A percentile compares a stretch with the other conserved stretches of the same genome.
These are phyloP conservation scores for Plectus sambesii DNA, from an alignment of 1,140 invertebrate genomes.

Conservation along the genomic window DNA sequence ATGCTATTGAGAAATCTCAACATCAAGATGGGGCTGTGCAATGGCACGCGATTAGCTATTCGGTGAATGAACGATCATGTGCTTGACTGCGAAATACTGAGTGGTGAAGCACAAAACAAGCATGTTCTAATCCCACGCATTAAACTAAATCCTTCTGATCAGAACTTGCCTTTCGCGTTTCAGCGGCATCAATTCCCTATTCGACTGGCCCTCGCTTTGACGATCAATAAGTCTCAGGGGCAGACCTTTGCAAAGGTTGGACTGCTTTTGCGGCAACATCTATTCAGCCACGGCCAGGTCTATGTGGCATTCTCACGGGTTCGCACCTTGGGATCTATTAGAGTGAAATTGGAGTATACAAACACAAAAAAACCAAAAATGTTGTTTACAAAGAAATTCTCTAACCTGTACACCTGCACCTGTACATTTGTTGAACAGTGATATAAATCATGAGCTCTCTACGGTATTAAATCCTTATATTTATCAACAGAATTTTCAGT, in stretches of 20 bases:
- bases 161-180: neutral
- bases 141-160: constrained; percentile 1
- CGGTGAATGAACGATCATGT: neutral
- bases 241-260: constrained; percentile 33
- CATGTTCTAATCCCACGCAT: neutral
- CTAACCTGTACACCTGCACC: too few relatives aligned
- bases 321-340: neutral
- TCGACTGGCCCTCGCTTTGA: constrained; percentile 30
- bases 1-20: constrained; percentile 27
- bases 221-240: constrained; percentile 39
- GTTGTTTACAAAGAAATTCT: too few relatives aligned
- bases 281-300: constrained; percentile 40
- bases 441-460: too few relatives aligned
- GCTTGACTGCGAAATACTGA: neutral
- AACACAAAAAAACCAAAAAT: too few relatives aligned
- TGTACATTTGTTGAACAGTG: too few relatives aligned
- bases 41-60: constrained; percentile 27
- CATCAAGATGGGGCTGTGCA: constrained; percentile 16
- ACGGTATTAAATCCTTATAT: too few relatives aligned
- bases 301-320: constrained; percentile 38
- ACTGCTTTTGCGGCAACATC: constrained; percentile 12
- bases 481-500: too few relatives aligned
- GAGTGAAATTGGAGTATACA: too few relatives aligned
- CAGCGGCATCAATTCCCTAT: constrained; percentile 15
- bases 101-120: neutral